Percentiles rank a stretch among this genome's conserved stretches.
Conservation (phyloP, 2,797 vertebrate species). For the Schizothorax lantsangensis region DNA sequence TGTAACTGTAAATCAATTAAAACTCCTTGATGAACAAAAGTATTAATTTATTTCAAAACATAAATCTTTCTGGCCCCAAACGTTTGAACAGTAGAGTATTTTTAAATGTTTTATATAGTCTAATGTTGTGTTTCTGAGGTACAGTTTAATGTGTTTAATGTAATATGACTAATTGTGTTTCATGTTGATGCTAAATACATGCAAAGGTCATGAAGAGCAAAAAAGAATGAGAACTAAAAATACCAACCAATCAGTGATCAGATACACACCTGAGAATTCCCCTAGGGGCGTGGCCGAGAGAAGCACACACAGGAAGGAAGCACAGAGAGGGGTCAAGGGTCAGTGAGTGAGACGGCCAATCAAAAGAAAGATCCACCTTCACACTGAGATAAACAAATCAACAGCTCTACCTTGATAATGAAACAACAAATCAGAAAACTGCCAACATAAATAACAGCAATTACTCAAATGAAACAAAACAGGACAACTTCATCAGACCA, state of each 20-base stretch:
- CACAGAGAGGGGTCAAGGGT: slow-evolving; percentile 80
- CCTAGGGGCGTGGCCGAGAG: slow-evolving; percentile 90
- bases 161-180: slow-evolving; percentile 1
- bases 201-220: slow-evolving; percentile 27
- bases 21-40: background rate
- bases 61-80: background rate
- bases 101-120: background rate
- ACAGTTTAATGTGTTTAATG: background rate
- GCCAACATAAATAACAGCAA: background rate
- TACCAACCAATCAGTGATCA: slow-evolving; percentile 73
- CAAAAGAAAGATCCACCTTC: slow-evolving; percentile 67
- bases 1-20: background rate
- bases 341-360: slow-evolving; percentile 73
- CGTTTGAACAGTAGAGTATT: background rate
- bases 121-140: background rate
- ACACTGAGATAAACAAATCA: slow-evolving; percentile 61
- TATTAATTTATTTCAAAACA: background rate
- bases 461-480: slow-evolving; percentile 17
- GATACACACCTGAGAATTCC: slow-evolving; percentile 99
- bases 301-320: slow-evolving; percentile 83
- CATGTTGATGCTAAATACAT: slow-evolving; percentile 8
- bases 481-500: slow-evolving; percentile 44
- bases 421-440: slow-evolving; percentile 49
- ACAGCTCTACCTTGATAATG: slow-evolving; percentile 66
- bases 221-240: slow-evolving; percentile 68